Evolutionary conservation across 2,888 invertebrate genomes (phyloP), one percentile per base, ranked within the genome.

Genomic region (Diogma glabrata): DNA sequence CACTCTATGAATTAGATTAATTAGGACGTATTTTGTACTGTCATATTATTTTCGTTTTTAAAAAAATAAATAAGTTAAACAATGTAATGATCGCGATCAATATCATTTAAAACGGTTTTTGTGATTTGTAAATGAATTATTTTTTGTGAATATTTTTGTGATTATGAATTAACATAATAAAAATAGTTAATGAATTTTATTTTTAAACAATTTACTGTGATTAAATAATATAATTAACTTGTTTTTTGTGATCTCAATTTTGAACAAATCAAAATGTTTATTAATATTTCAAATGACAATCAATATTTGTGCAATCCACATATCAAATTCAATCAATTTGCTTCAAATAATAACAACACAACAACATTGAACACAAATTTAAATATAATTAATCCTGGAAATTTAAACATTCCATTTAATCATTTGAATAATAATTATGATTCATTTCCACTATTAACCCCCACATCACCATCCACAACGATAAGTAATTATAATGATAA

Each of bases 391-490:
- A 40, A 49, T 49, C 47, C 14, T 36, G 50, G 28, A 46, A 51
- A 53, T 23, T 43, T 56, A 20, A 56, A 56, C 53, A 55, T 55
- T 54, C 54, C 57, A 19, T 45, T 33, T 38, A 51, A 45, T 51
- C 40, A 22, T 24, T 14, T 26, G 24, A 53, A 46, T 47, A 53
- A 53, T 14, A 48, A 40, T 46, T 17, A 24, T 22, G 51, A 26
- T 26, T 45, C 50, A 36, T 52, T 51, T 23, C 43, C 52, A 23
- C 50, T 57, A 28, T 53, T 58, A 49, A 58, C 58, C 12, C 58
- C 58, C 24, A 58, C 57, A 22, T 57, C 58, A 14, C 58, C 58
- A 24, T 49, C 47, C n/a, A 26, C 47, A 28, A 52, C 36, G 47
- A 17, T 36, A n/a, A 10, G 19, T 47, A 24, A 52, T 48, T 28